Evolutionary conservation across 2,113 vertebrate species (phyloP).

Genomic region (Dasyurus viverrinus): DNA sequence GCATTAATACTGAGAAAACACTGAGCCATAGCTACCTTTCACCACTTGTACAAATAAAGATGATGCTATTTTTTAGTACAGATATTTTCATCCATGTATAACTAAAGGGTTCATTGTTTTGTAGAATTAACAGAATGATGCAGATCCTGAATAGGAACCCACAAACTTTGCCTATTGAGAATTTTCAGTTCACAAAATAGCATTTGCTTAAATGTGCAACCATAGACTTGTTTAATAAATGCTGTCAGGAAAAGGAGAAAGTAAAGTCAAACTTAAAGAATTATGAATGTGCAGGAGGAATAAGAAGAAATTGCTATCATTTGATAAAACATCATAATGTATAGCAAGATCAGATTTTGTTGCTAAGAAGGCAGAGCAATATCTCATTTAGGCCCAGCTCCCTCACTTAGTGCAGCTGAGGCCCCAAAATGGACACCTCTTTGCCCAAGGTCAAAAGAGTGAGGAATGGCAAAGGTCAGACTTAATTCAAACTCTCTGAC

Average conservation of each 20-base stretch:
- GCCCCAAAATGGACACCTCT: too few species aligned
- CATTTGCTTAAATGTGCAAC: neutral
- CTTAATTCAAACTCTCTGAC: neutral
- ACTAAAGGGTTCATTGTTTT: neutral
- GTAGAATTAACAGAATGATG: neutral
- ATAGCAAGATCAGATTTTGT: neutral
- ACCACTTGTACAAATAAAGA: rapidly evolving
- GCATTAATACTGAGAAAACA: rapidly evolving
- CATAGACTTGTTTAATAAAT: neutral
- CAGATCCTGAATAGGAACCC: neutral
- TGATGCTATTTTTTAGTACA: neutral
- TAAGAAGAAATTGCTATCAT: neutral
- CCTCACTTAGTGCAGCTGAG: too few species aligned
- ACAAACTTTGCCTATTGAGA: neutral
- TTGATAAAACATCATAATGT: neutral
- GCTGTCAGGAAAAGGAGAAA: neutral
- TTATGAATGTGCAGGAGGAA: neutral
- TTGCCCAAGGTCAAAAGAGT: too few species aligned
- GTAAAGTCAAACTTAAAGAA: neutral
- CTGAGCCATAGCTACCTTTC: rapidly evolving
- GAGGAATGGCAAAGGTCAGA: neutral
- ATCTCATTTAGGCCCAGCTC: too few species aligned
- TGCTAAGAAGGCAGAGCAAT: neutral
- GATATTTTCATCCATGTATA: neutral
- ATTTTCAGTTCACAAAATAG: neutral